phyloP scores from a whole-genome alignment of 2,888 invertebrate genomes.

The Clivina fossor region DNA sequence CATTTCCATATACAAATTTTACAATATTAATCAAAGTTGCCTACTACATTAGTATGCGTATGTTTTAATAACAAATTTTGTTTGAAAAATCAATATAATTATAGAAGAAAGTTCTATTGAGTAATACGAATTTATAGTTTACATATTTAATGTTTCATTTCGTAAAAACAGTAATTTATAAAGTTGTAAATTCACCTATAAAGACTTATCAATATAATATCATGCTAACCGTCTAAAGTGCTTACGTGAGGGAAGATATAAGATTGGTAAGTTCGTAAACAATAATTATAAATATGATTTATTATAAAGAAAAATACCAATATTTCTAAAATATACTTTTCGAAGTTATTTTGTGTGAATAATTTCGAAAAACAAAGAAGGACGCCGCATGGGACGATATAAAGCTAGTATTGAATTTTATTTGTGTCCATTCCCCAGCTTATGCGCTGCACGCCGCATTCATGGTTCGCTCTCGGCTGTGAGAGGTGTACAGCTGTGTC shows the following conservation, averaged over 20 bases:
- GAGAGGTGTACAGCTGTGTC: conserved; percentile 32
- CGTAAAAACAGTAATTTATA: conserved; percentile 15
- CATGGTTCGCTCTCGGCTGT: conserved; percentile 32
- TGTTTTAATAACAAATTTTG: conserved; percentile 26
- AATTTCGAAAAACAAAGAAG: conserved; percentile 25
- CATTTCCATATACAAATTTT: conserved; percentile 12
- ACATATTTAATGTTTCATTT: conserved; percentile 3
- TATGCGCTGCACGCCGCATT: conserved; percentile 28
- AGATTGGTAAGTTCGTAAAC: conserved; percentile 22
- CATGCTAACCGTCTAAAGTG: conserved; percentile 24
- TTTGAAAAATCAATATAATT: conserved; percentile 21
- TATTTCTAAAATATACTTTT: background rate
- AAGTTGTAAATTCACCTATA: conserved; percentile 9
- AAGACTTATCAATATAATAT: conserved; percentile 27
- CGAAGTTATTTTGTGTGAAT: background rate
- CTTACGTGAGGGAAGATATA: conserved; percentile 25
- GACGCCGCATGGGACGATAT: conserved; percentile 17
- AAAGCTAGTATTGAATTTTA: conserved; percentile 34
- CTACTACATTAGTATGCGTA: conserved; percentile 21
- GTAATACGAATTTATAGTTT: conserved; percentile 7
- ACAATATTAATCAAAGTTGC: conserved; percentile 23
- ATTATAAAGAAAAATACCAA: no score
- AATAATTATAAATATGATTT: conserved; percentile 8
- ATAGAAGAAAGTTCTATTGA: conserved; percentile 10
- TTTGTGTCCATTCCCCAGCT: conserved; percentile 33